Percentiles rank a stretch among this genome's conserved stretches.
These are phyloP conservation scores for Pelvicachromis taeniatus DNA, from an alignment of 2,113 vertebrate genomes.

Conservation along the genomic window DNA sequence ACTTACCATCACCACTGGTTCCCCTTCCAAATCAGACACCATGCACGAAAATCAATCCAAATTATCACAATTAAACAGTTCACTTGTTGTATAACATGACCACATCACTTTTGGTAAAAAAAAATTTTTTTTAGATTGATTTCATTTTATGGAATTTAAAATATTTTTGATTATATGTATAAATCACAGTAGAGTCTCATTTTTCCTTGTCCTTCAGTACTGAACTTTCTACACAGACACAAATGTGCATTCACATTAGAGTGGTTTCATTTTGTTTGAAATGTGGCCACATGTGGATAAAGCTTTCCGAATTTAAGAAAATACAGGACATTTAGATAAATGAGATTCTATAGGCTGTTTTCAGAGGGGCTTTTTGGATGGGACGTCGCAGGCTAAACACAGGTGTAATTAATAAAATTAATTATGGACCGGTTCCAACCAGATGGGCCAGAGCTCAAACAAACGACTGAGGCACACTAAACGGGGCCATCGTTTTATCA, in stretches of 20 bases:
- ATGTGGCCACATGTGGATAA: neutral
- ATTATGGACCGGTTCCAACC: neutral
- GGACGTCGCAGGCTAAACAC: neutral
- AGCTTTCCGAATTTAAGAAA: neutral
- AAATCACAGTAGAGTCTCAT: neutral
- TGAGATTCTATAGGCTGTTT: neutral
- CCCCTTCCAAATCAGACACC: constrained; percentile 62
- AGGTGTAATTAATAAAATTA: neutral
- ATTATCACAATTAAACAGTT: neutral
- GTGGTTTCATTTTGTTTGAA: neutral
- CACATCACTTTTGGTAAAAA: neutral
- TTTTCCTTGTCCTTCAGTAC: neutral
- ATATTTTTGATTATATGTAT: neutral
- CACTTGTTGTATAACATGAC: neutral
- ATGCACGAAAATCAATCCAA: constrained; percentile 51
- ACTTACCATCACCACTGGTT: constrained; percentile 70
- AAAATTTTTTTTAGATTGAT: neutral
- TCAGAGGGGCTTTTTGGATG: neutral
- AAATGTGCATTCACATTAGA: neutral
- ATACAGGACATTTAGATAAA: neutral
- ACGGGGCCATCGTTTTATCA: neutral
- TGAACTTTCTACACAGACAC: neutral
- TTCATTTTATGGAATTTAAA: neutral
- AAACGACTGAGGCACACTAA: neutral
- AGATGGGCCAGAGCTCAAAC: neutral